Base-by-base conservation (phyloP, 2,797 vertebrate species). In the Sebastes nivosus region DNA sequence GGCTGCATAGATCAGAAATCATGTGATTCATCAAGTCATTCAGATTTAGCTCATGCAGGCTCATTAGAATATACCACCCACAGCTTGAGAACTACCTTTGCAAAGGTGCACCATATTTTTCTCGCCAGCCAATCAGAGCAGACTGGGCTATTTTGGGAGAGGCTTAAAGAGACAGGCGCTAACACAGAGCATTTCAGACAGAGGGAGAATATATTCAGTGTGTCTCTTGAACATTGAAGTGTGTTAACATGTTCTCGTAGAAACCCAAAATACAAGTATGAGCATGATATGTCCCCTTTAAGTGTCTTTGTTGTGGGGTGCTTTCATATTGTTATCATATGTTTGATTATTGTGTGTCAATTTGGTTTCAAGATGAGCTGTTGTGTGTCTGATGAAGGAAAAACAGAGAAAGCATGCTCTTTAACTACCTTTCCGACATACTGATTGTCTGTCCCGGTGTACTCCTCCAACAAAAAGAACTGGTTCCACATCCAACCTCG, bases 401-500 rank as follows among this genome's bases (percentile, higher is more conserved):
- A 52, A 64, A 42, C 2, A 52, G 2, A 67, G 11, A 67, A 59
- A 57, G 13, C 6, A 1, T 2, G 16, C 11, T 36, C 12, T 75
- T 27, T 10, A 32, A 36, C 4, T 93, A 99, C 98, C 98, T 99
- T 99, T 90, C 98, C 98, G 78, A 99, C 97, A 1, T 99, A 98
- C 82, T 99, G 98, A 89, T 96, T 94, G 87, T 98, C 97, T 0
- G 95, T 93, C 81, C 98, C 98, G 0, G 96, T 98, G 89, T 98
- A 99, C 80, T 99, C 98, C 92, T 99, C 98, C 95, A 99, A 87
- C 82, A 99, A 93, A 92, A 98, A 99, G 95, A 99, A 99, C 88
- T 99, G 97, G 94, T 99, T 99, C 98, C 98, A 99, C 98, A 98
- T 99, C 98, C 98, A 99, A 20, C 98, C 98, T 75, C 98, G 96